A percentile compares a stretch with the other conserved stretches of the same genome.
Evolutionary conservation across 2,797 vertebrate species (phyloP).

Genomic region (Sebastes diaconus): DNA sequence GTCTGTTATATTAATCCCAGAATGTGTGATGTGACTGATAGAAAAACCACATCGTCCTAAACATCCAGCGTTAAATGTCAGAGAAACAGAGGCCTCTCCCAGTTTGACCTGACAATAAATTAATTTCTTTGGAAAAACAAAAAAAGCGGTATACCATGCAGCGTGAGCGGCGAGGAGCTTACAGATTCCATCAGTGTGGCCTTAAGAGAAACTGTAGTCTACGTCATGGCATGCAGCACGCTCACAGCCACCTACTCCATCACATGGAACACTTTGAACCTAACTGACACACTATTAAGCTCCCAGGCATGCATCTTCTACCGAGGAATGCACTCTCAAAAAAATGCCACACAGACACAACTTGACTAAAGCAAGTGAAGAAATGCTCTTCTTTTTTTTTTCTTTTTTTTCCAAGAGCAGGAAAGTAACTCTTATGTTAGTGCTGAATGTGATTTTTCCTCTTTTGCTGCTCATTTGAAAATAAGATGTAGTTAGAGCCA

Average conservation of each 20-base stretch:
- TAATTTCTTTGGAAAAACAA: neutral
- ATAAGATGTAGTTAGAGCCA: neutral
- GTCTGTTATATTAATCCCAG: neutral
- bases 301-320: conserved; percentile 61
- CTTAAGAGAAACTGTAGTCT: conserved; percentile 21
- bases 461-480: conserved; percentile 16
- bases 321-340: conserved; percentile 66
- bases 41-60: neutral
- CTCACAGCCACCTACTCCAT: conserved; percentile 68
- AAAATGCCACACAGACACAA: conserved; percentile 42
- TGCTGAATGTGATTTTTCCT: conserved; percentile 2
- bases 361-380: conserved; percentile 46
- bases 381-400: conserved; percentile 27
- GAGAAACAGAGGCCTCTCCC: neutral
- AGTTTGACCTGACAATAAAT: neutral
- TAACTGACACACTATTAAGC: conserved; percentile 64
- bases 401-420: neutral
- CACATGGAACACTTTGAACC: conserved; percentile 64
- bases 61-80: neutral
- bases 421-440: conserved; percentile 26
- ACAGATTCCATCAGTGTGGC: conserved; percentile 34
- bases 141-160: neutral
- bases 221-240: conserved; percentile 41
- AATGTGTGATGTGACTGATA: neutral
- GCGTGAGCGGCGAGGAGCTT: neutral